A percentile compares a stretch with the other conserved stretches of the same genome.
Conservation (phyloP, 2,113 vertebrate species). For the Xenopus tropicalis region UCB_Xtro_10.0 CM004447.2:145108501-145109000, state of each 20-base stretch:
- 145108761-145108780: not conserved
- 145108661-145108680: too few species aligned
- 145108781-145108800: not conserved
- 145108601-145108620: too few species aligned
- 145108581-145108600: too few species aligned
- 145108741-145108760: not conserved
- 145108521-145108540: too few species aligned
- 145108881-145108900: not conserved
- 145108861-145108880: slow-evolving; percentile 10
- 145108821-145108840: not conserved
- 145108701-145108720: not conserved
- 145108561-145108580: too few species aligned
- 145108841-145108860: slow-evolving; percentile 10
- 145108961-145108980: not conserved
- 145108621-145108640: too few species aligned
- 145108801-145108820: not conserved
- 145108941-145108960: not conserved
- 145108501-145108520: too few species aligned
- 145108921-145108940: not conserved
- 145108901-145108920: not conserved
- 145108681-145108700: not conserved
- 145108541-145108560: too few species aligned
- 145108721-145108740: not conserved
- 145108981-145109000: too few species aligned
- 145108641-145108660: too few species aligned